These are phyloP conservation scores for Ochotona curzoniae DNA, from an alignment of 2,113 vertebrate genomes.

Conservation along the genomic window DNA sequence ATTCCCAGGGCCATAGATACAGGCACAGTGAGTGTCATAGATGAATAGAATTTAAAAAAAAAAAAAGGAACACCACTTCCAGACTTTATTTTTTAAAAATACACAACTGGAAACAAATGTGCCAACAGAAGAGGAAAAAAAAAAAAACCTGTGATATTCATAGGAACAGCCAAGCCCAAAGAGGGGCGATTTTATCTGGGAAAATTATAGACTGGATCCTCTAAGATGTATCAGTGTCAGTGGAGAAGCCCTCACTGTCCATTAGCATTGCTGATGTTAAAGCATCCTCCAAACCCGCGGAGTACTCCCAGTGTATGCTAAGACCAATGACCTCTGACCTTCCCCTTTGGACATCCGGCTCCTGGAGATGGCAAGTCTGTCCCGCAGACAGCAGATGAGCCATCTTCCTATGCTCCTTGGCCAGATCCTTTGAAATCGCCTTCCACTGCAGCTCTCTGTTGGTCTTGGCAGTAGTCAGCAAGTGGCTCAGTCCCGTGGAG, in stretches of 20 bases:
- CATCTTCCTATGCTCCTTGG: conserved; percentile 63
- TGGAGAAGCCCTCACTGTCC: not conserved
- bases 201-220: not conserved
- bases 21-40: no score
- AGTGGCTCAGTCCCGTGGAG: not conserved
- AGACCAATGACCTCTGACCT: not conserved
- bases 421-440: conserved; percentile 72
- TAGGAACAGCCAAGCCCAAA: not conserved
- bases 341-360: not conserved
- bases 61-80: not conserved
- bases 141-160: not conserved
- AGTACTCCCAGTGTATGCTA: not conserved
- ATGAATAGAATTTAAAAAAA: not conserved
- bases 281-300: no score
- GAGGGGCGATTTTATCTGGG: not conserved
- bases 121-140: not conserved
- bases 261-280: rapidly evolving
- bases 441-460: conserved; percentile 71
- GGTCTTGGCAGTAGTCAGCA: conserved; percentile 65
- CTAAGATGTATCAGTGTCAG: rapidly evolving
- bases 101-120: not conserved
- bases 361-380: not conserved
- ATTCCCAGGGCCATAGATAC: no score
- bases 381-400: not conserved
- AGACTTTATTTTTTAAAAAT: not conserved